Percentiles rank a stretch among this genome's conserved stretches.
Evolutionary conservation across 1,140 invertebrate genomes (phyloP).

Genomic region (Euwallacea similis): DNA sequence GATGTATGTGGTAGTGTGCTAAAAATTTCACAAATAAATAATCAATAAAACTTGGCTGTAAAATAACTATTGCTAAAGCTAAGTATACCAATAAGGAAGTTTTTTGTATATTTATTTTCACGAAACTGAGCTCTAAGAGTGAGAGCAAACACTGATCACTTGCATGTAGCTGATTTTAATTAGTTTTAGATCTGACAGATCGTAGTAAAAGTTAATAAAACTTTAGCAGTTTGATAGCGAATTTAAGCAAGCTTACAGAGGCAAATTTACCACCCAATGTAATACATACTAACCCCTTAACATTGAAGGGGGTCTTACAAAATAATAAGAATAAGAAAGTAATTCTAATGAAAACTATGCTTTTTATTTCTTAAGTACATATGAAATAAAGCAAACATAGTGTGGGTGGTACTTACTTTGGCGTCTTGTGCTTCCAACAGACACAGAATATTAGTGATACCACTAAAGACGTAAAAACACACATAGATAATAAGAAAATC

Average conservation of each 20-base stretch:
- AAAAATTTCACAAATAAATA: too few species aligned
- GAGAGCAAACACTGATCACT: too few species aligned
- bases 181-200: too few species aligned
- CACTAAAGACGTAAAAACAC: constrained; percentile 36
- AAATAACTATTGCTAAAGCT: too few species aligned
- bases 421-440: constrained; percentile 49
- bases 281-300: not conserved
- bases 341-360: not conserved
- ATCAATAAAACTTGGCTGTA: too few species aligned
- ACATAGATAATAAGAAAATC: constrained; percentile 21
- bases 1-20: too few species aligned
- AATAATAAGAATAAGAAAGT: constrained; percentile 3
- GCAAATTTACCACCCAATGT: not conserved
- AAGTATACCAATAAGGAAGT: too few species aligned
- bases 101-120: too few species aligned
- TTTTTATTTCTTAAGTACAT: constrained; percentile 7
- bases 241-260: not conserved
- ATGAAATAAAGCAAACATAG: constrained; percentile 17
- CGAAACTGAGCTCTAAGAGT: too few species aligned
- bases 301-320: not conserved
- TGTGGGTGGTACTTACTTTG: constrained; percentile 43
- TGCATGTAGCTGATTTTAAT: too few species aligned
- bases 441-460: constrained; percentile 46
- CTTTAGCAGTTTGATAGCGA: too few species aligned
- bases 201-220: too few species aligned